phyloP scores from a whole-genome alignment of 2,888 invertebrate species.

The Anticlea derivata region DNA sequence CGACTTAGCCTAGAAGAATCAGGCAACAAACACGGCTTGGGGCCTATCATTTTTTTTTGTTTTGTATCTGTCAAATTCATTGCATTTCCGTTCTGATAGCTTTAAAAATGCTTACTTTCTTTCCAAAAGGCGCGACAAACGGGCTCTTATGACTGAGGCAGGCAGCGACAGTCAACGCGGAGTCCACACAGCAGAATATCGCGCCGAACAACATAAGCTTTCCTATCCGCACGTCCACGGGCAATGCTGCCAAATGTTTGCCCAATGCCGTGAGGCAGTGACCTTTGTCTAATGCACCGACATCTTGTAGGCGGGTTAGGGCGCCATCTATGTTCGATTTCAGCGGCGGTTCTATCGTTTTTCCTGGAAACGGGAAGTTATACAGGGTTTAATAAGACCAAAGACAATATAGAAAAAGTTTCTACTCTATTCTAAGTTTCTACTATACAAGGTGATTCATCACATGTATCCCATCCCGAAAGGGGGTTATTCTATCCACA shows the following conservation, averaged over 20 bases:
- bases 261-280: slow-evolving; percentile 93
- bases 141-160: slow-evolving; percentile 92
- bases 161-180: slow-evolving; percentile 95
- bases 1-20: too few relatives aligned
- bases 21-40: too few relatives aligned
- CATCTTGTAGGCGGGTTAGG: slow-evolving; percentile 87
- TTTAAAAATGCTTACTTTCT: slow-evolving; percentile 67
- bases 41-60: too few relatives aligned
- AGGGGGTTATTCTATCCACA: too few relatives aligned
- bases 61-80: too few relatives aligned
- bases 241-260: slow-evolving; percentile 93
- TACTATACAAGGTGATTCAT: too few relatives aligned
- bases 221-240: slow-evolving; percentile 96
- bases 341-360: slow-evolving; percentile 89
- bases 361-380: slow-evolving; percentile 64
- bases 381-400: too few relatives aligned
- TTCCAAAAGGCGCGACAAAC: slow-evolving; percentile 89
- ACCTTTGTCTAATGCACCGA: slow-evolving; percentile 91
- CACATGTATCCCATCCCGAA: too few relatives aligned
- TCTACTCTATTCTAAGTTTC: too few relatives aligned
- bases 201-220: slow-evolving; percentile 96
- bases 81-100: background rate
- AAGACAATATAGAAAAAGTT: too few relatives aligned
- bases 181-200: slow-evolving; percentile 96
- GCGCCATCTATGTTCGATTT: slow-evolving; percentile 87